These are phyloP conservation scores for Coregonus sp. DNA, from an alignment of 2,797 vertebrate species.

Conservation along the genomic window DNA sequence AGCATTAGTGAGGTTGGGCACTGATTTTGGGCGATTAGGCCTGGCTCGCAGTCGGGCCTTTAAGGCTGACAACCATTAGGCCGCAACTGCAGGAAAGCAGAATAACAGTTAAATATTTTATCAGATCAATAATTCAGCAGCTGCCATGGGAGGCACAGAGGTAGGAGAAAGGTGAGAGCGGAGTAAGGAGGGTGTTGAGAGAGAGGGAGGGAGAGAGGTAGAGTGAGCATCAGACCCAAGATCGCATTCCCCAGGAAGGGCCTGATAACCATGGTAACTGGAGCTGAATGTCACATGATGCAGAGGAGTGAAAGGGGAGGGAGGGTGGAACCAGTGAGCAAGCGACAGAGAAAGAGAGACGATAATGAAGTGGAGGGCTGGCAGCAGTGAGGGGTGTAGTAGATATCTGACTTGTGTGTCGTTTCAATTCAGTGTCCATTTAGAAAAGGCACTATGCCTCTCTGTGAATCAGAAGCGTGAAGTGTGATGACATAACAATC, in stretches of 20 bases:
- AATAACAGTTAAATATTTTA: constrained; percentile 81
- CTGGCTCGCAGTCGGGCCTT: neutral
- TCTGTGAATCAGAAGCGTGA: too few relatives aligned
- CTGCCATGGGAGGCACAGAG: constrained; percentile 45
- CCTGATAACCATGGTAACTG: constrained; percentile 79
- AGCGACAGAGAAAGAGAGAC: constrained; percentile 41
- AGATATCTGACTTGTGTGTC: constrained; percentile 9
- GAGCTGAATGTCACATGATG: constrained; percentile 79
- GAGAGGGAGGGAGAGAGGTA: constrained; percentile 19
- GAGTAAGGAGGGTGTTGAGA: constrained; percentile 45
- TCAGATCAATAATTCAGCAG: constrained; percentile 77
- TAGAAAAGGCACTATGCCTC: too few relatives aligned
- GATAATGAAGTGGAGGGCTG: constrained; percentile 31
- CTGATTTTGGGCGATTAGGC: too few relatives aligned
- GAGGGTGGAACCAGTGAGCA: constrained; percentile 39
- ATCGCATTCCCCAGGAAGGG: constrained; percentile 62
- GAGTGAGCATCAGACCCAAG: constrained; percentile 37
- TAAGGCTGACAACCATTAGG: constrained; percentile 11
- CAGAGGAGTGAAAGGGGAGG: constrained; percentile 55
- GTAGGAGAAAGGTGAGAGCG: neutral
- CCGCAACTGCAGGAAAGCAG: constrained; percentile 67
- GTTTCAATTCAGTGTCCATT: neutral
- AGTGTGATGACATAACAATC: neutral
- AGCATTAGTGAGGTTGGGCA: too few relatives aligned
- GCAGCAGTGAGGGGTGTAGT: constrained; percentile 9